phyloP scores from a whole-genome alignment of 2,888 invertebrate genomes.

The Drosophila paramelanica region DNA sequence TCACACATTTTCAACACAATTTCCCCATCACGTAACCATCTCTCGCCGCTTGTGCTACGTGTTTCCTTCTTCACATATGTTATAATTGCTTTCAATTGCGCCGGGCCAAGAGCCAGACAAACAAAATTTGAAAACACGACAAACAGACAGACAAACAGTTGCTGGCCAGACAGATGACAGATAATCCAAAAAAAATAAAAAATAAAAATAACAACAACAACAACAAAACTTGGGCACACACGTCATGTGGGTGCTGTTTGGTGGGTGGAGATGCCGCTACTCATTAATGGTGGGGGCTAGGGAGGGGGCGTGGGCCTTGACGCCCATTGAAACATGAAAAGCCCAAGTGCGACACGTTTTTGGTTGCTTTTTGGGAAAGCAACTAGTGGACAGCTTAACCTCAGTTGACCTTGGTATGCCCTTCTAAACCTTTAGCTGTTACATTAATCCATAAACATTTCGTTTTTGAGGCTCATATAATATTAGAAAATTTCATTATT shows the following conservation, averaged over 20 bases:
- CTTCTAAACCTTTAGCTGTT: background rate
- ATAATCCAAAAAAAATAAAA: slow-evolving; percentile 44
- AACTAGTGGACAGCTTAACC: slow-evolving; percentile 50
- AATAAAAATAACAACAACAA: slow-evolving; percentile 17
- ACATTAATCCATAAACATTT: slow-evolving; percentile 15
- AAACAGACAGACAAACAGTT: slow-evolving; percentile 43
- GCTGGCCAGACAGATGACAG: slow-evolving; percentile 70
- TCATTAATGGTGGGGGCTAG: slow-evolving; percentile 36
- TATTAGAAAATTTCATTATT: slow-evolving; percentile 27
- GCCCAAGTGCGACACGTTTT: slow-evolving; percentile 33
- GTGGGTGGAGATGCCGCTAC: slow-evolving; percentile 13
- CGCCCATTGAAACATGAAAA: slow-evolving; percentile 29
- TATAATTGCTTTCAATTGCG: slow-evolving; percentile 75
- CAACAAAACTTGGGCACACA: slow-evolving; percentile 15
- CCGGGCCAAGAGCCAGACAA: slow-evolving; percentile 54
- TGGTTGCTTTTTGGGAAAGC: slow-evolving; percentile 32
- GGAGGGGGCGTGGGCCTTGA: slow-evolving; percentile 23
- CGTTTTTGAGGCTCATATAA: slow-evolving; percentile 36
- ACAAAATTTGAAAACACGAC: slow-evolving; percentile 33
- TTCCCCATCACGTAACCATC: slow-evolving; percentile 53
- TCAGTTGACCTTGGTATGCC: slow-evolving; percentile 44
- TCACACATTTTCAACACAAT: slow-evolving; percentile 28
- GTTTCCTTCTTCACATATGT: slow-evolving; percentile 62
- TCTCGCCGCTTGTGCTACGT: slow-evolving; percentile 11
- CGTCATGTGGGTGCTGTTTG: slow-evolving; percentile 42